Percentiles rank a stretch among this genome's conserved stretches.
These are phyloP conservation scores for Perithous albicinctus DNA, from an alignment of 2,888 invertebrate genomes.

Conservation along the genomic window DNA sequence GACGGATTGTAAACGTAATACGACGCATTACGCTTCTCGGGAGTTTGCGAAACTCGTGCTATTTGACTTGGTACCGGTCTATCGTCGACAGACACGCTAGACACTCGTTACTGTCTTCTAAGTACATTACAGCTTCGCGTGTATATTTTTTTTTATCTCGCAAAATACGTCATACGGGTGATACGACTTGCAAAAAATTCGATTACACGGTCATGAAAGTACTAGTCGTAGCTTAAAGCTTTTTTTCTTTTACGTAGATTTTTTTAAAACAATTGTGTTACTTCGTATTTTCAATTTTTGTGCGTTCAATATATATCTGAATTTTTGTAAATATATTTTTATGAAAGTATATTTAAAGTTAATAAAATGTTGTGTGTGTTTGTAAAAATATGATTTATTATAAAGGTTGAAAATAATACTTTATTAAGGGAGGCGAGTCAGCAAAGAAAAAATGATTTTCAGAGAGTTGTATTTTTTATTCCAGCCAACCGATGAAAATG, in stretches of 20 bases:
- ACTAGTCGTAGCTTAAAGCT: not conserved
- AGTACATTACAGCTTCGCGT: not conserved
- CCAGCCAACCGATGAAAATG: too few relatives aligned
- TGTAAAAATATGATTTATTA: too few relatives aligned
- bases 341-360: not conserved
- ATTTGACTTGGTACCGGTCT: too few relatives aligned
- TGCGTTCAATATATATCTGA: not conserved
- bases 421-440: too few relatives aligned
- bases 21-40: not conserved
- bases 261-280: too few relatives aligned
- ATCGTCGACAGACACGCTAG: slow-evolving; percentile 6
- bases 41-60: too few relatives aligned
- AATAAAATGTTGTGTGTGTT: too few relatives aligned
- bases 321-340: not conserved
- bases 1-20: not conserved
- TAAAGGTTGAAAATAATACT: too few relatives aligned
- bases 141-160: not conserved
- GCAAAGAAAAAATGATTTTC: too few relatives aligned
- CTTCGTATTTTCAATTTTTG: not conserved
- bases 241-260: not conserved
- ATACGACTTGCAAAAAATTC: not conserved
- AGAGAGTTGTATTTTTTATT: too few relatives aligned
- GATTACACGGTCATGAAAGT: not conserved
- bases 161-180: not conserved
- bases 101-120: not conserved